Evolutionary conservation across 2,797 vertebrate species (phyloP), one percentile per base, ranked within the genome.

Genomic region (Xenops minutus): DNA sequence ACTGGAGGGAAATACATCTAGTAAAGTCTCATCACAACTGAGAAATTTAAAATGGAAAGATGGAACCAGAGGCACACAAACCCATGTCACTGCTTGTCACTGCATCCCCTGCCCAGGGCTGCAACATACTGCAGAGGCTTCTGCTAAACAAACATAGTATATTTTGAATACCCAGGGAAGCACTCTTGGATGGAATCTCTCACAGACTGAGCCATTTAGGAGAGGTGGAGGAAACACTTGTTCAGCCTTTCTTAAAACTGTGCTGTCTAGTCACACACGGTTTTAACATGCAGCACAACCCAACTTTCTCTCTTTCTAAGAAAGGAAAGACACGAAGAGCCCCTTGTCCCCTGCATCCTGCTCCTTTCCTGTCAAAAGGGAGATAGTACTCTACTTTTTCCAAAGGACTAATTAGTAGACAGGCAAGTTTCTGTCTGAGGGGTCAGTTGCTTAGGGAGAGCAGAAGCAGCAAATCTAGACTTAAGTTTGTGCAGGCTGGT

Each of bases 311-410:
- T 74, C 27, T 14, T 61, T 37, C 32, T 58, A 52, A 30, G 52
- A 48, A 62, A 14, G 10, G 17, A 89, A 80, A 32, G 12, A 43
- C 21, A 17, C 6, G 32, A 73, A 55, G 16, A 66, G 1, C 0
- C 2, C 5, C 6, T 29, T 3, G 1, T 19, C n/a, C 12, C 24
- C 46, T 46, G n/a, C 17, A 59, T 30, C 20, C n/a, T 59, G 6
- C 9, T 21, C 14, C 8, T 3, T 10, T 41, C 5, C 5, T 3
- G 4, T 5, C 17, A 48, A 23, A 76, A 46, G 3, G 3, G 6
- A 39, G 5, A 11, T 27, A 43, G 12, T 17, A 30, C 13, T 63
- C 20, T 24, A 7, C 9, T 12, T 69, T 73, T 72, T 39, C 9
- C 18, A 43, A 34, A 48, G 6, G 6, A 48, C 41, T 36, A 61